Evolutionary conservation across 2,888 invertebrate genomes (phyloP), one percentile per base, ranked within the genome.

Genomic region (Malacosoma neustria): DNA sequence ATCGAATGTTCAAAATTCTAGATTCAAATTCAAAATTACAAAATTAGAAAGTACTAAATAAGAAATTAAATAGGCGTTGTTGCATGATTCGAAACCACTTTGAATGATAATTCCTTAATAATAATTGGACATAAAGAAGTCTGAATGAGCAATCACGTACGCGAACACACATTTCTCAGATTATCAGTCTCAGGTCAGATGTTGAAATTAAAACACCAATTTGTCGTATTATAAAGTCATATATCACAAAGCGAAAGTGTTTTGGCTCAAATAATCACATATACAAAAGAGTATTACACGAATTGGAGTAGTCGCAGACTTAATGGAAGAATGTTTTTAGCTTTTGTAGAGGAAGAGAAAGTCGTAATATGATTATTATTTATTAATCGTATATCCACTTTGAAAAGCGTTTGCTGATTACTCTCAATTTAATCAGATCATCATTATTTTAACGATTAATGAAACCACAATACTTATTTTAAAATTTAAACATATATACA

Each of bases 201-300:
- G 56, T 59, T 58, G 55, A 41, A 49, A 60, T 54, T 59, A 51
- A 65, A 63, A 61, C 56, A 60, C 58, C 55, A 57, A 62, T 65
- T 46, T 59, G 57, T 52, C 52, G 47, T 67, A 70, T 72, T 69
- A 76, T 55, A 66, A 64, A 51, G 46, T 51, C 57, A 63, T 70
- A 60, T 58, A 61, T 63, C 48, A 47, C 49, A 36, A 41, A 58
- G 66, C 60, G 72, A 70, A 70, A 70, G 71, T 62, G 44, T 51
- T 54, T 5, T 13, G 22, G 9, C 22, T 22, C 22, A 2, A 22
- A 22, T 22, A 22, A 22, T 22, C 22, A 7, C n/a, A n/a, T n/a
- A n/a, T n/a, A n/a, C n/a, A n/a, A n/a, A n/a, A n/a, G n/a, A n/a
- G n/a, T n/a, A n/a, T n/a, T n/a, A n/a, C n/a, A n/a, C n/a, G n/a